Evolutionary conservation across 1,140 invertebrate genomes (phyloP).

Genomic region (Euschistus heros): DNA sequence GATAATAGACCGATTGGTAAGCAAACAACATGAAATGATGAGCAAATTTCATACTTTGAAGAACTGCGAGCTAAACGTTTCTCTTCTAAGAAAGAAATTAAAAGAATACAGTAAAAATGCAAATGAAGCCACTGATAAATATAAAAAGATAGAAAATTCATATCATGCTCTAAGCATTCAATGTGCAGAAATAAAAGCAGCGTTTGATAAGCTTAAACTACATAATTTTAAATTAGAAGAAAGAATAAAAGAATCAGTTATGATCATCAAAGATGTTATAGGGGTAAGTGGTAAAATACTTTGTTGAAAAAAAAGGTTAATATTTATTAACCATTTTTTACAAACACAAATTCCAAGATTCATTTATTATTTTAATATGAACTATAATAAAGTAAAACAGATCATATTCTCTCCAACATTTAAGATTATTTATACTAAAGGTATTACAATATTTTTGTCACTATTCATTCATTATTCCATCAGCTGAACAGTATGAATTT

Average conservation of each 20-base stretch:
- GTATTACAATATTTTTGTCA: too few relatives aligned
- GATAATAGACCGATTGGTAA: neutral
- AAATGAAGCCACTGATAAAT: neutral
- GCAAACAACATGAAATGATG: neutral
- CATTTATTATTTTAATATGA: too few relatives aligned
- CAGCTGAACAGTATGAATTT: too few relatives aligned
- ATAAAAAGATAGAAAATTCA: neutral
- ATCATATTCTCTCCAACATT: too few relatives aligned
- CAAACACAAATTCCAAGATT: too few relatives aligned
- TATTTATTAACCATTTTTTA: too few relatives aligned
- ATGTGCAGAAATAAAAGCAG: neutral
- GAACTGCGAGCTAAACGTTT: neutral
- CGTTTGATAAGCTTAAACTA: neutral
- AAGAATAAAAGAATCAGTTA: constrained; percentile 11
- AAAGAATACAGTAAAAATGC: neutral
- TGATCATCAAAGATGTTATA: constrained; percentile 8
- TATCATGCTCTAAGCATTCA: neutral
- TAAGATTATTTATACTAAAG: too few relatives aligned
- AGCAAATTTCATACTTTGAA: neutral
- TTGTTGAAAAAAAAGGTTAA: too few relatives aligned
- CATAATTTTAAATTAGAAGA: constrained; percentile 11
- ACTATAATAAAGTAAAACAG: too few relatives aligned
- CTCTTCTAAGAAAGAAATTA: neutral
- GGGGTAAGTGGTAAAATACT: neutral
- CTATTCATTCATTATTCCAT: too few relatives aligned